A percentile compares a stretch with the other conserved stretches of the same genome.
Conservation (phyloP, 2,113 vertebrate species). For the Phrynocephalus versicolor region DNA sequence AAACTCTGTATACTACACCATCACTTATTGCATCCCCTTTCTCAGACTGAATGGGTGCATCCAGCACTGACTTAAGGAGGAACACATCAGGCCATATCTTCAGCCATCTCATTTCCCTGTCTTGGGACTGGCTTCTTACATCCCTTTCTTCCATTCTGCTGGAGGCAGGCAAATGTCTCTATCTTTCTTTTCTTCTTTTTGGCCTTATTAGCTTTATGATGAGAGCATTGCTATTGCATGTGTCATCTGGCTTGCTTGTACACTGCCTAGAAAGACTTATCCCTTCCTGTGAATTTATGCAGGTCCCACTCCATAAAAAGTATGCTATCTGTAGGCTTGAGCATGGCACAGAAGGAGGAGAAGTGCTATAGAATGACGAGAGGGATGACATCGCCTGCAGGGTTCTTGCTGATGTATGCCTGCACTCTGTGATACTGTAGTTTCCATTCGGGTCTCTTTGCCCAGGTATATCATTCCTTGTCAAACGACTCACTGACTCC, state of each 20-base stretch:
- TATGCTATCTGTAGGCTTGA: accelerated
- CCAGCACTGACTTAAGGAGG: background rate
- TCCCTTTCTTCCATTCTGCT: background rate
- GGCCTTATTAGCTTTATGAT: background rate
- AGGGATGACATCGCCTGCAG: background rate
- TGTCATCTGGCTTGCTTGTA: background rate
- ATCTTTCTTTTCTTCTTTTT: too few species aligned
- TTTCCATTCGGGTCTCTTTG: background rate
- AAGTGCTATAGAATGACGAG: background rate
- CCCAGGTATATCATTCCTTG: slow-evolving; percentile 10
- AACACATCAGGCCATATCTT: background rate
- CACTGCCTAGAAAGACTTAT: background rate
- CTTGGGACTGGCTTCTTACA: background rate
- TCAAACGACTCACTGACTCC: slow-evolving; percentile 32
- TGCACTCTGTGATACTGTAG: background rate
- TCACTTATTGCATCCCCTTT: accelerated
- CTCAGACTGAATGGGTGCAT: background rate
- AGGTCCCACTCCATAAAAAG: background rate
- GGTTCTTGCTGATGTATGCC: background rate
- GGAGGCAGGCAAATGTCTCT: background rate
- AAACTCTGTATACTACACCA: accelerated
- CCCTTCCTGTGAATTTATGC: background rate
- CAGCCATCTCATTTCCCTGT: background rate
- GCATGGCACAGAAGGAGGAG: background rate
- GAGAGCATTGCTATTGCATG: background rate